These are phyloP conservation scores for Pygocentrus nattereri DNA, from an alignment of 2,797 vertebrate genomes.

Conservation along the genomic window DNA sequence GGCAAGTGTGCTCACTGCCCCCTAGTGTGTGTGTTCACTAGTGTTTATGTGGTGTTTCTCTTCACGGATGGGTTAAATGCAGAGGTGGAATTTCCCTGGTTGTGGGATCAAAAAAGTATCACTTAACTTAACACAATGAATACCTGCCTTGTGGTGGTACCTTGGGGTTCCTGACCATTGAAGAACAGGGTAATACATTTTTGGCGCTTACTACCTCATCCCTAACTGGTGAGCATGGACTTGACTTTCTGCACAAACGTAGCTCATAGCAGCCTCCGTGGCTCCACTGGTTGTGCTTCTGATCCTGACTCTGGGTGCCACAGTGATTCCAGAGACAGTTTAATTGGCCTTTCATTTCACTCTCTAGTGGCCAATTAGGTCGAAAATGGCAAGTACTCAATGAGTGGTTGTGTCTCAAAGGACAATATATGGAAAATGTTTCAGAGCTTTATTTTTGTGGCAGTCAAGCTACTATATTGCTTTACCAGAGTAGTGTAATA, in stretches of 20 bases:
- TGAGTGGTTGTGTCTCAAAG: background rate
- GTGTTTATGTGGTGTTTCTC: too few species aligned
- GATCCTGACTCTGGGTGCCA: constrained; percentile 11
- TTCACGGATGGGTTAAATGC: too few species aligned
- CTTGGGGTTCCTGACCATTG: too few species aligned
- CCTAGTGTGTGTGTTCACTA: too few species aligned
- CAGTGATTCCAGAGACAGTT: constrained; percentile 5
- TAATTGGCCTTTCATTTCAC: constrained; percentile 35
- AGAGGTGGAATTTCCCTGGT: too few species aligned
- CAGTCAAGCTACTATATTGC: background rate
- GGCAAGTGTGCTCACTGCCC: too few species aligned
- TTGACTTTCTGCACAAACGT: background rate
- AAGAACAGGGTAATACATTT: too few species aligned
- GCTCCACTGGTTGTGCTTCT: constrained; percentile 18
- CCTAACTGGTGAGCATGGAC: background rate
- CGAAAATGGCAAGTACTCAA: background rate
- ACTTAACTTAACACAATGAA: too few species aligned
- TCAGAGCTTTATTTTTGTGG: background rate
- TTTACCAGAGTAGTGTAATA: background rate
- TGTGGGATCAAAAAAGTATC: too few species aligned
- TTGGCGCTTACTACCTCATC: background rate
- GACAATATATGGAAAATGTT: constrained; percentile 6
- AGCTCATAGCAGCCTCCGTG: constrained; percentile 4
- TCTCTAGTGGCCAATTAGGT: constrained; percentile 21
- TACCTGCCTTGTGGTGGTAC: background rate